Base-by-base conservation (phyloP, 2,888 invertebrate genomes). In the Dysmachus trigonus region DNA sequence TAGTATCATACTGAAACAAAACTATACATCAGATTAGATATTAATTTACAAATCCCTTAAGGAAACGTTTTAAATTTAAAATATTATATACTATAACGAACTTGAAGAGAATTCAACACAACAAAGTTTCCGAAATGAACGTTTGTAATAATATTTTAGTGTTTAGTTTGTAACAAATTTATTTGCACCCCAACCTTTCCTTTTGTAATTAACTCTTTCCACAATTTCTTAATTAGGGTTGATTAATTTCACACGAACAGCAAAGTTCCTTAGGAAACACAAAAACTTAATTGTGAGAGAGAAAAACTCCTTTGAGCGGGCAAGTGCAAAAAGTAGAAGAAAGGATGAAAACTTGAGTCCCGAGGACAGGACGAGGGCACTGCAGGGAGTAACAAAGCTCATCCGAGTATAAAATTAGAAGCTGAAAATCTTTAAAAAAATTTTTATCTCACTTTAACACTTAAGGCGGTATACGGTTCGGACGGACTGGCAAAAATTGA, bases 401-500 rank as follows among this genome's bases (percentile, higher is more conserved):
- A 83, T 72, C 83, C 83, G 30, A 83, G 72, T 72, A 83, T 83
- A 83, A 83, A 83, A 83, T 83, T 83, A 83, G 72, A 83, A 72
- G 83, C 72, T 83, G 83, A 72, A 83, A 83, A 83, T 72, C 83
- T 83, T 83, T 83, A 38, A 83, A 71, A 83, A 71, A 83, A 15
- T 41, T 83, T 72, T 83, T 83, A 71, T 72, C 71, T 72, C 72
- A 72, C 72, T 83, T 83, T 83, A 83, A 83, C 83, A 83, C 83
- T 83, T 83, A 83, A 41, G 72, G 72, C n/a, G 72, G 83, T n/a
- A 41, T 38, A 38, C n/a, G 72, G 83, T n/a, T 83, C 38, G 27
- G 38, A 72, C 31, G 31, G 41, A 83, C 27, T 41, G 22, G 41
- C 77, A 27, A 72, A 83, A 83, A 72, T 71, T 83, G 27, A 71